These are phyloP conservation scores for Esox lucius DNA, from an alignment of 2,797 vertebrate species.

Conservation along the genomic window DNA sequence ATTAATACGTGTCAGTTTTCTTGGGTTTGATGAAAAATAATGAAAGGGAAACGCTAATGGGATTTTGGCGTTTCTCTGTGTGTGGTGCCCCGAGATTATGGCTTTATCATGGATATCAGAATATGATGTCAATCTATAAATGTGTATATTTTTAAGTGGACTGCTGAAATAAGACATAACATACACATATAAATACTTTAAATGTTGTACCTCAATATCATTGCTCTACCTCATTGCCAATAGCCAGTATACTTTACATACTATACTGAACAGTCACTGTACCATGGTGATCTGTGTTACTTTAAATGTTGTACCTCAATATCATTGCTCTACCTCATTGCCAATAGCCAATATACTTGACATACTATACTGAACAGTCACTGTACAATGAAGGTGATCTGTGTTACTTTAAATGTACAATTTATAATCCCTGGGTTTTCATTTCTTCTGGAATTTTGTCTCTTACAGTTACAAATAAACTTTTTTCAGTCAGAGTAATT, in stretches of 20 bases:
- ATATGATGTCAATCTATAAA: conserved; percentile 37
- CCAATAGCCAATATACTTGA: background rate
- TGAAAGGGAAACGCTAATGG: conserved; percentile 78
- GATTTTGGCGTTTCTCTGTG: conserved; percentile 70
- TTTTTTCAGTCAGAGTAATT: background rate
- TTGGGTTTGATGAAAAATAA: conserved; percentile 81
- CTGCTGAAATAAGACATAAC: conserved; percentile 46
- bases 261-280: background rate
- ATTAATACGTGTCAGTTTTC: conserved; percentile 81
- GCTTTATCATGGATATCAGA: conserved; percentile 73
- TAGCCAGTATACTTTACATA: background rate
- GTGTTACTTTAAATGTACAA: background rate
- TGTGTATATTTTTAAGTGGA: conserved; percentile 31
- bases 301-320: conserved; percentile 32
- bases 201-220: conserved; percentile 38
- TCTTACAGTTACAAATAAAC: background rate
- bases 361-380: background rate
- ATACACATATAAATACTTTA: conserved; percentile 39
- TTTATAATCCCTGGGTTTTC: background rate
- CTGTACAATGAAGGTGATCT: background rate
- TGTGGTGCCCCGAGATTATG: conserved; percentile 73
- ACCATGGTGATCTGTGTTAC: background rate
- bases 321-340: conserved; percentile 34
- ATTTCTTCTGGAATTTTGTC: background rate
- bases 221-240: conserved; percentile 34